These are phyloP conservation scores for Pelodiscus sinensis DNA, from an alignment of 2,113 vertebrate species.

Conservation along the genomic window DNA sequence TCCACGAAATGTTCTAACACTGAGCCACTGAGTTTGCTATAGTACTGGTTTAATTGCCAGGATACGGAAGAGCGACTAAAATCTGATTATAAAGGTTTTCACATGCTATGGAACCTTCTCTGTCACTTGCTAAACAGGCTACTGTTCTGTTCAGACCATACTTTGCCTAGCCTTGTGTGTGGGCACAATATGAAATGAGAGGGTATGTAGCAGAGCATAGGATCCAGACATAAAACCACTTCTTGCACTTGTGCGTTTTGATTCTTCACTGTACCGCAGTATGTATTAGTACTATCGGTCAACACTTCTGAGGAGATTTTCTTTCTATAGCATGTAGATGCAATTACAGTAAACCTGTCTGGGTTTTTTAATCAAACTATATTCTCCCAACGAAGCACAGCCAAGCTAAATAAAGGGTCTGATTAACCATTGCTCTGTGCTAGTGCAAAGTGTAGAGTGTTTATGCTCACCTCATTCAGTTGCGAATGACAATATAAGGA, in stretches of 20 bases:
- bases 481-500: background rate
- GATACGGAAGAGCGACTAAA: constrained; percentile 42
- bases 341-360: background rate
- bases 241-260: background rate
- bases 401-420: background rate
- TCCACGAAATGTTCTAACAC: constrained; percentile 58
- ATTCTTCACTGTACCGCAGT: background rate
- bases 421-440: background rate
- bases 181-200: background rate
- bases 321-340: background rate
- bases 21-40: constrained; percentile 40
- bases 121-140: background rate
- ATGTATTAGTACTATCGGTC: background rate
- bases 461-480: background rate
- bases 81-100: background rate
- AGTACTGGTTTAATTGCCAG: constrained; percentile 77
- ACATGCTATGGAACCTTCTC: background rate
- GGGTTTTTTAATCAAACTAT: background rate
- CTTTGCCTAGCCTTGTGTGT: background rate
- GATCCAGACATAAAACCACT: background rate
- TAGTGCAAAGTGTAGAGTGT: background rate
- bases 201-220: background rate
- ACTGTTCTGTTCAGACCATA: background rate
- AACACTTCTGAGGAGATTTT: background rate
- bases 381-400: fast-evolving